phyloP scores from a whole-genome alignment of 64 coral and sea anemone species.

The Cladopsammia gracilis region DNA sequence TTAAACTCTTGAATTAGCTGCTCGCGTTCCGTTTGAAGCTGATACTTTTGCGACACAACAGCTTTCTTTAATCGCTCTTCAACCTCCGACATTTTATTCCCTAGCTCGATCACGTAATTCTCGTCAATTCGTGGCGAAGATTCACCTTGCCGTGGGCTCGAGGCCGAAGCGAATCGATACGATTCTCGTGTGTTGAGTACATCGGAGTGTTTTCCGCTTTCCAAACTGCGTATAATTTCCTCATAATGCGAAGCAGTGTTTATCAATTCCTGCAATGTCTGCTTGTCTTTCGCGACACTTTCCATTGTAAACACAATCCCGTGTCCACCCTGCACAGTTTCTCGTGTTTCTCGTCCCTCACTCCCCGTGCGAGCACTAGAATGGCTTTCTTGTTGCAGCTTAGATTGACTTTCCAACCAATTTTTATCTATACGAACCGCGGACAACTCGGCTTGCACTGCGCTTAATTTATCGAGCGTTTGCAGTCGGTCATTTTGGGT shows the following conservation, averaged over 20 bases:
- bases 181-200: slow-evolving; percentile 1
- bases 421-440: slow-evolving; percentile 73
- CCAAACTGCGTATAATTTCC: slow-evolving; percentile 82
- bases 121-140: slow-evolving; percentile 16
- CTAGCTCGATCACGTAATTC: slow-evolving; percentile 62
- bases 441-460: slow-evolving; percentile 73
- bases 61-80: slow-evolving; percentile 89
- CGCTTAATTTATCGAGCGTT: slow-evolving; percentile 69
- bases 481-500: slow-evolving; percentile 72
- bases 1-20: slow-evolving; percentile 92
- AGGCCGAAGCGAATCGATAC: slow-evolving; percentile 5
- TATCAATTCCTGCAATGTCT: slow-evolving; percentile 84
- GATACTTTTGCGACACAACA: slow-evolving; percentile 89
- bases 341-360: slow-evolving; percentile 11
- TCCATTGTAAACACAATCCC: slow-evolving; percentile 80
- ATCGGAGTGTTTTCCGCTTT: slow-evolving; percentile 27
- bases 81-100: slow-evolving; percentile 88
- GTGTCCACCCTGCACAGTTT: slow-evolving; percentile 14
- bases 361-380: slow-evolving; percentile 1
- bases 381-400: slow-evolving; percentile 16
- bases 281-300: slow-evolving; percentile 72
- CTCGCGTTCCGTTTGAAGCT: slow-evolving; percentile 82
- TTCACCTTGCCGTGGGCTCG: neutral
- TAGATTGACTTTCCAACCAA: slow-evolving; percentile 80
- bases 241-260: slow-evolving; percentile 82